Base-by-base conservation (phyloP, 2,797 vertebrate species). In the Anguilla marmorata region DNA sequence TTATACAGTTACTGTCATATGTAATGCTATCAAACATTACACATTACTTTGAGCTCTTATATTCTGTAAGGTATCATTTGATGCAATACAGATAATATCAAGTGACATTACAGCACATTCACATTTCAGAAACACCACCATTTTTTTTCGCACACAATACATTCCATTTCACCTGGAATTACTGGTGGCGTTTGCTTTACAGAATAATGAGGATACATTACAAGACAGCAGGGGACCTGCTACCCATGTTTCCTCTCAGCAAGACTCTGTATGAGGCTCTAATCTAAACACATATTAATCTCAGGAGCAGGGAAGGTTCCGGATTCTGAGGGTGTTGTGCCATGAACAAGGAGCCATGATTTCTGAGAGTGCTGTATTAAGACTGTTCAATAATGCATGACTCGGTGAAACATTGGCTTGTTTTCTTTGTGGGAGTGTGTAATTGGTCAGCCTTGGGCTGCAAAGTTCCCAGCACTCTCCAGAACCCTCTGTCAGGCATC, bases 351-450 rank as follows among this genome's bases (percentile, higher is more conserved):
- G 72, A 76, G 30, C 30, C 72, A 37, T 76, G 72, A 5, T 76
- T 76, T 76, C 30, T 76, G 30, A 14, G 30, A 76, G 72, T 37
- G 11, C 72, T 76, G 72, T 76, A 76, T 76, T 76, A 76, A 37
- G 72, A 16, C 72, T 76, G 72, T 33, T 76, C 72, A 76, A 76
- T 76, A 76, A 76, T 76, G 72, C 30, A 76, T 76, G 72, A 33
- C 30, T 37, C 12, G 14, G 72, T 76, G 30, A 37, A 16, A 41
- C 72, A 76, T 76, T 76, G 30, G 30, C 72, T 76, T 76, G 72
- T 76, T 76, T 76, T 76, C 72, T 76, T 33, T 37, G 72, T 41
- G 33, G 30, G 14, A 74, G 33, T 33, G 33, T 72, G 66, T 76
- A 76, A 76, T 76, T 76, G 72, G 72, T 76, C 72, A 37, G 30